A percentile compares a stretch with the other conserved stretches of the same genome.
Evolutionary conservation across 2,113 vertebrate species (phyloP).

Genomic region (Erinaceus europaeus): DNA sequence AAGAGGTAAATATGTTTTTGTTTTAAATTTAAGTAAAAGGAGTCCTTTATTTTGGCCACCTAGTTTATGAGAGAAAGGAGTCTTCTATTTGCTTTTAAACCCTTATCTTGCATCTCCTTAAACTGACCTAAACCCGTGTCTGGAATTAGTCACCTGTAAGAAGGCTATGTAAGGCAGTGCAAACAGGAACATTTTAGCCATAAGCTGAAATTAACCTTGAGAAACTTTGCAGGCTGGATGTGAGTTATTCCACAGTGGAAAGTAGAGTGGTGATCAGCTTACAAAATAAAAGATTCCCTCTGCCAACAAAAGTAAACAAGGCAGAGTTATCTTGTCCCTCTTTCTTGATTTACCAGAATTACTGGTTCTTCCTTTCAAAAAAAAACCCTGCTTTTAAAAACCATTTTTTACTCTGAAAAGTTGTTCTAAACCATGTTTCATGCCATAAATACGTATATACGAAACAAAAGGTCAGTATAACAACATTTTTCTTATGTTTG

Average conservation of each 20-base stretch:
- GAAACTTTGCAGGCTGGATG: not conserved
- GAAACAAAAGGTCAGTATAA: not conserved
- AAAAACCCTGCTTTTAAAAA: conserved; percentile 30
- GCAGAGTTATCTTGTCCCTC: not conserved
- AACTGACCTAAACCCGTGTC: conserved; percentile 37
- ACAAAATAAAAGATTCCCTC: not conserved
- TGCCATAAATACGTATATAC: not conserved
- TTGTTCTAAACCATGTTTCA: not conserved
- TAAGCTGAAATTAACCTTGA: conserved; percentile 47
- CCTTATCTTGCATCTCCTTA: conserved; percentile 34
- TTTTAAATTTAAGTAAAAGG: conserved; percentile 16
- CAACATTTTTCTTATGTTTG: not conserved
- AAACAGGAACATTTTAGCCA: conserved; percentile 3
- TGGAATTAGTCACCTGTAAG: conserved; percentile 42
- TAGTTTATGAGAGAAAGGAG: conserved; percentile 8
- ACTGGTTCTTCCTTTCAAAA: conserved; percentile 31
- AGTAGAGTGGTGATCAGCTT: not conserved
- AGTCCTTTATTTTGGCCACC: conserved; percentile 33
- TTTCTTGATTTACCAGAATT: not conserved
- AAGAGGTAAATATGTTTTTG: conserved; percentile 17
- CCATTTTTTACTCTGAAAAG: not conserved
- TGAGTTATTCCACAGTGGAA: not conserved
- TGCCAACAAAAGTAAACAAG: not conserved
- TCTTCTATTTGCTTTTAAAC: conserved; percentile 26
- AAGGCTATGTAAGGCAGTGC: conserved; percentile 32